A percentile compares a stretch with the other conserved stretches of the same genome.
Evolutionary conservation across 1,140 invertebrate genomes (phyloP).

Genomic region (Nephotettix cincticeps): DNA sequence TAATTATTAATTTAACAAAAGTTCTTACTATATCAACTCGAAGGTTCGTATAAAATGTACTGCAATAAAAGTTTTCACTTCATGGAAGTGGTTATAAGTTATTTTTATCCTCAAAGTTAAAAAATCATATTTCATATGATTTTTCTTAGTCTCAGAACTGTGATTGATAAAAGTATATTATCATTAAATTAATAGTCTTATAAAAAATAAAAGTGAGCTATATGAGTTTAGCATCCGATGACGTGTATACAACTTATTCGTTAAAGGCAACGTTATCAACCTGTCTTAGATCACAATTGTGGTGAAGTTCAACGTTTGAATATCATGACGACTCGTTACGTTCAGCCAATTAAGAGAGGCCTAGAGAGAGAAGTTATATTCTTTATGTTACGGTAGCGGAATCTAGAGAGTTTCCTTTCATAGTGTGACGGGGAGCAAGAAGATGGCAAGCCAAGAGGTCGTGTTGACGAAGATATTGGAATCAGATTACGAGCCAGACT

Average conservation of each 20-base stretch:
- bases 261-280: constrained; percentile 13
- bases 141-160: background rate
- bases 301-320: background rate
- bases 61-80: background rate
- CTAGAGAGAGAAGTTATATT: constrained; percentile 26
- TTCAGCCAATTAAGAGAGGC: constrained; percentile 25
- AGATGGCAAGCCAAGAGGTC: constrained; percentile 19
- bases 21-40: too few relatives aligned
- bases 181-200: background rate
- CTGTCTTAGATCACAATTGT: constrained; percentile 3
- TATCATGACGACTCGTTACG: background rate
- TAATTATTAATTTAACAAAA: too few relatives aligned
- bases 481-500: constrained; percentile 4
- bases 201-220: constrained; percentile 17
- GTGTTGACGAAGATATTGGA: constrained; percentile 17
- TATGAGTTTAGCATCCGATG: background rate
- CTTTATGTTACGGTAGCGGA: constrained; percentile 24
- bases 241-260: background rate
- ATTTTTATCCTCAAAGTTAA: background rate
- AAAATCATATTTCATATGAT: background rate
- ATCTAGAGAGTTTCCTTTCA: constrained; percentile 4
- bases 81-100: constrained; percentile 7
- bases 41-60: too few relatives aligned
- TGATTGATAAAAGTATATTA: background rate
- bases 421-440: constrained; percentile 15